Conservation (phyloP, 2,797 vertebrate species). For the Neopelma chrysocephalum region DNA sequence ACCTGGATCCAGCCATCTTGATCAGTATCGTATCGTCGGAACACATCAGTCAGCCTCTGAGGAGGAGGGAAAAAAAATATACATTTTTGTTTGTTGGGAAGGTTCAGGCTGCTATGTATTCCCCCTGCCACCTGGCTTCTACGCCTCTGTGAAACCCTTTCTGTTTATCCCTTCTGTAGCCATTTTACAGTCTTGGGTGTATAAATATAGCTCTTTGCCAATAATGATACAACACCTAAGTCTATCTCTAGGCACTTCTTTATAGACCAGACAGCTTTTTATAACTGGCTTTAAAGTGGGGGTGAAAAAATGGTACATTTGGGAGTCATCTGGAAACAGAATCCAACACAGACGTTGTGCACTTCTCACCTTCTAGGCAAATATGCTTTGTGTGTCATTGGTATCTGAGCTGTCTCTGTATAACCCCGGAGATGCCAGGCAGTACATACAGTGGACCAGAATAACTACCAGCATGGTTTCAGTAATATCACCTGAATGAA, state of each 20-base stretch:
- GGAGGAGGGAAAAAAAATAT: background rate
- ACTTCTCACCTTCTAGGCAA: background rate
- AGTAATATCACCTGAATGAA: background rate
- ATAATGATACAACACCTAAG: background rate
- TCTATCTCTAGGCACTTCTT: background rate
- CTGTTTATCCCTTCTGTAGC: background rate
- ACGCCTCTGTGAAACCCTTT: background rate
- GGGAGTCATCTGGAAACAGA: background rate
- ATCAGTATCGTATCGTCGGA: constrained; percentile 94
- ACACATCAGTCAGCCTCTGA: constrained; percentile 95
- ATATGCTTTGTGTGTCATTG: rapidly evolving
- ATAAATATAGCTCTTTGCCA: background rate
- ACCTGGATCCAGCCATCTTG: constrained; percentile 99
- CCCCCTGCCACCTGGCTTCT: background rate
- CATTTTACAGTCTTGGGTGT: rapidly evolving
- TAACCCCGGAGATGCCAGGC: background rate
- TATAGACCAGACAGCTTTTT: background rate
- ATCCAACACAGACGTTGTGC: rapidly evolving
- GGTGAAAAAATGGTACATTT: background rate
- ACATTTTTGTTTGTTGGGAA: background rate
- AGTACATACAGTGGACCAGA: rapidly evolving
- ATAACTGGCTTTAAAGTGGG: background rate
- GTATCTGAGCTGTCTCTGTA: background rate
- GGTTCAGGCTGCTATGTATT: background rate
- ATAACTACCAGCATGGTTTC: background rate